These are phyloP conservation scores for Pocillopora meandrina DNA, from an alignment of 92 coral and sea anemone species.

Conservation along the genomic window DNA sequence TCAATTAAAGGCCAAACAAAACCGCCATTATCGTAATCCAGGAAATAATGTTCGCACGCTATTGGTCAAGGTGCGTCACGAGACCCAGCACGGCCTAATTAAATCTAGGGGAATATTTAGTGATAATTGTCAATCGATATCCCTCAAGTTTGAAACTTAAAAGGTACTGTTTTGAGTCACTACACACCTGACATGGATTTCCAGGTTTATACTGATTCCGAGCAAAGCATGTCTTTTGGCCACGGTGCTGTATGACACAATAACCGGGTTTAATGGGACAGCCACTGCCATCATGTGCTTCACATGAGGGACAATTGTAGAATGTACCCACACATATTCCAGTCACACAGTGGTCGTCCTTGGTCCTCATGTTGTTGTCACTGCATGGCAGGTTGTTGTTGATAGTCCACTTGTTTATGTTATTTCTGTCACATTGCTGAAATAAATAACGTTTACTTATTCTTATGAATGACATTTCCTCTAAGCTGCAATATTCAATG, in stretches of 20 bases:
- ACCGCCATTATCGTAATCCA: too few relatives aligned
- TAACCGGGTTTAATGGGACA: conserved; percentile 73
- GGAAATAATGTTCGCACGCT: too few relatives aligned
- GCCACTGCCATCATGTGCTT: conserved; percentile 72
- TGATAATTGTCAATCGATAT: too few relatives aligned
- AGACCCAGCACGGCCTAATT: too few relatives aligned
- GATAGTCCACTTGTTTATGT: conserved; percentile 76
- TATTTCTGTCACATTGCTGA: conserved; percentile 90
- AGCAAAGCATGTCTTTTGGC: conserved; percentile 75
- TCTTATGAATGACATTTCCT: neutral
- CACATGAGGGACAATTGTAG: conserved; percentile 81
- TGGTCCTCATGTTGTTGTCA: conserved; percentile 75
- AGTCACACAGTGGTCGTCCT: conserved; percentile 76
- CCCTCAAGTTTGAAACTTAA: too few relatives aligned
- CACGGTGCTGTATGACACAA: conserved; percentile 71
- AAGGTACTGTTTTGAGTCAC: too few relatives aligned
- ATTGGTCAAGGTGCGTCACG: too few relatives aligned
- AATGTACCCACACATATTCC: conserved; percentile 82
- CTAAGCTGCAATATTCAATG: too few relatives aligned
- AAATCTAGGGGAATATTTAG: too few relatives aligned
- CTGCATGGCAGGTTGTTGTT: conserved; percentile 81
- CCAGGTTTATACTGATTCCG: conserved; percentile 77
- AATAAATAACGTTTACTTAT: neutral
- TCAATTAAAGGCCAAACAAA: too few relatives aligned
- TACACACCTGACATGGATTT: conserved; percentile 88